phyloP scores from a whole-genome alignment of 2,113 vertebrate species.

The Piprites chloris region DNA sequence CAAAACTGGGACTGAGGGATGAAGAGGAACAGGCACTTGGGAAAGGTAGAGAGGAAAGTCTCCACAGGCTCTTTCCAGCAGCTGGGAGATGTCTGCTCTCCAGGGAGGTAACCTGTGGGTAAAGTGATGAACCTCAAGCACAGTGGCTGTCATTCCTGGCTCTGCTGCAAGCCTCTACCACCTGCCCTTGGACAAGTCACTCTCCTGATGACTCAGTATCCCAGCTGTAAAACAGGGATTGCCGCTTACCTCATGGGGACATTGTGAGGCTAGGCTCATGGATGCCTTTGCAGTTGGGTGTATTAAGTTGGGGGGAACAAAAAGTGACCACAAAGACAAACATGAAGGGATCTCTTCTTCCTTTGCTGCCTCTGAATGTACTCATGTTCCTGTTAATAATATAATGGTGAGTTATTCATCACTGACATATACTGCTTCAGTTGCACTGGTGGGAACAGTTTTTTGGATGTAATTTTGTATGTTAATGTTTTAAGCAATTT shows the following conservation, averaged over 20 bases:
- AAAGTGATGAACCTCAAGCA: neutral
- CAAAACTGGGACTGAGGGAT: neutral
- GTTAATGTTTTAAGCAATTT: neutral
- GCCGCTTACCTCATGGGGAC: neutral
- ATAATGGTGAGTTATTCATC: neutral
- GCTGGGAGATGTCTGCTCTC: neutral
- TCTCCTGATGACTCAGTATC: conserved; percentile 12
- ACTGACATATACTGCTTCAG: neutral
- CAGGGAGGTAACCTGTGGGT: neutral
- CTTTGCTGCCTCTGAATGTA: neutral
- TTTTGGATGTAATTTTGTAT: neutral
- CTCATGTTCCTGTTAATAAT: neutral
- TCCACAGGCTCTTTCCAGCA: neutral
- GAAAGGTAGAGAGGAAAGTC: neutral
- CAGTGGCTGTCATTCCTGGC: neutral
- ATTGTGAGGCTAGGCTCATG: neutral
- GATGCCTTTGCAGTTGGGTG: neutral
- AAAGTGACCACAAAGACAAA: neutral
- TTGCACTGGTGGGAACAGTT: neutral
- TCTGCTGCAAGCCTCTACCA: neutral
- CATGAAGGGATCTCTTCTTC: neutral
- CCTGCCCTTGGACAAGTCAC: conserved; percentile 1
- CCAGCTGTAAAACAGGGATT: neutral
- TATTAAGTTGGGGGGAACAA: neutral
- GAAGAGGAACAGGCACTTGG: neutral